phyloP scores from a whole-genome alignment of 2,888 invertebrate genomes.

The Lagria hirta region DNA sequence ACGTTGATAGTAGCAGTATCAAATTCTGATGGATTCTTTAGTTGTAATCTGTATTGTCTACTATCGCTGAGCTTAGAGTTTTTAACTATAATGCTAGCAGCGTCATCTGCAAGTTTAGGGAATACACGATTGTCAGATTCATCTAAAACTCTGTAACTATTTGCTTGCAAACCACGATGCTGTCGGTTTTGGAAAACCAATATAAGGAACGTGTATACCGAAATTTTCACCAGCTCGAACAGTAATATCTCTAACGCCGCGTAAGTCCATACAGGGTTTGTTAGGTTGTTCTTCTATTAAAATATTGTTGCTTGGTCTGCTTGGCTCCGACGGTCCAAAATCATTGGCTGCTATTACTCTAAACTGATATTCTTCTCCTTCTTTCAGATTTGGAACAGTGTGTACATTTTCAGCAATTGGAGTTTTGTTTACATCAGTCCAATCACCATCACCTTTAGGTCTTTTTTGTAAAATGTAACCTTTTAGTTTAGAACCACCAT shows the following conservation, averaged over 20 bases:
- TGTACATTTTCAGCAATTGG: constrained; percentile 76
- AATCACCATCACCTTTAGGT: constrained; percentile 79
- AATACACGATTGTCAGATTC: constrained; percentile 78
- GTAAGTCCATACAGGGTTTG: constrained; percentile 94
- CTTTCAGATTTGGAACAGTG: constrained; percentile 83
- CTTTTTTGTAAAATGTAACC: constrained; percentile 91
- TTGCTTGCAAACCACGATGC: constrained; percentile 92
- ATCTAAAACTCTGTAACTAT: constrained; percentile 75
- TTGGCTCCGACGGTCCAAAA: constrained; percentile 80
- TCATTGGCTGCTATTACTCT: constrained; percentile 93
- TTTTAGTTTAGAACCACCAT: constrained; percentile 87
- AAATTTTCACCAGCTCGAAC: constrained; percentile 98
- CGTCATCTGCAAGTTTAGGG: constrained; percentile 80
- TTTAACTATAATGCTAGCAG: constrained; percentile 89
- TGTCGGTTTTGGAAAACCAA: constrained; percentile 94
- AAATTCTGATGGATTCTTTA: constrained; percentile 93
- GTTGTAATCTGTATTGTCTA: constrained; percentile 87
- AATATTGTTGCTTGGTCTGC: constrained; percentile 77
- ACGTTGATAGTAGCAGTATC: constrained; percentile 96
- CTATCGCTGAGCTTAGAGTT: constrained; percentile 88
- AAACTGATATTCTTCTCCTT: constrained; percentile 94
- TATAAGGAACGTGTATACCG: constrained; percentile 93
- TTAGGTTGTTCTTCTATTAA: constrained; percentile 89
- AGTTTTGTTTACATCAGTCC: constrained; percentile 80
- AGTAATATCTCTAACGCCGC: constrained; percentile 91